Evolutionary conservation across 2,888 invertebrate genomes (phyloP), one percentile per base, ranked within the genome.

Genomic region (Rhagonycha fulva): DNA sequence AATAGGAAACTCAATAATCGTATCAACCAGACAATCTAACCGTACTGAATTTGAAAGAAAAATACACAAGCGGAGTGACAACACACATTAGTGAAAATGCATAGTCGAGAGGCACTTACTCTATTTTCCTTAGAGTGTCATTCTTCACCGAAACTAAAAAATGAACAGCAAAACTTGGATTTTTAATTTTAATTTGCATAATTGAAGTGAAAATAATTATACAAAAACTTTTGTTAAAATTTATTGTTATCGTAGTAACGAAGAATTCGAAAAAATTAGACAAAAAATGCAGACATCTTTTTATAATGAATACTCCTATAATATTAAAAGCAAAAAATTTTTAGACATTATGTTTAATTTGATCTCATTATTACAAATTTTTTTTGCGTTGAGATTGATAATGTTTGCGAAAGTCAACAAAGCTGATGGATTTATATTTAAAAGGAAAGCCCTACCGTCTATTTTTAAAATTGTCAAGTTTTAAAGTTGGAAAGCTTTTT

Each of bases 391-490:
- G 24, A 66, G 63, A 66, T 66, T 66, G 63, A 66, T 66, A 23
- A 24, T 66, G 63, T 66, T 66, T 66, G 19, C 63, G 9, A 66
- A 66, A 62, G 19, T 66, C 63, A 14, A 66, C 63, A 23, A 24
- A 24, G 9, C 26, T 66, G 63, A 66, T 66, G 63, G 63, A 66
- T 66, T 24, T 66, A 24, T 23, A 24, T 66, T 19, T 26, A 66
- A 66, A 66, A 66, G 63, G 63, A n/a, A 66, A 66, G 24, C 24
- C 23, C 26, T n/a, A 24, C 11, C 11, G 14, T 62, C n/a, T 23
- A 66, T 66, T 66, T 66, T 24, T 66, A 24, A 66, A 66, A n/a
- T 66, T 66, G 63, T 66, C 63, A 66, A 66, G 24, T 66, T 66
- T 24, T n/a, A 66, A 66, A 66, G 26, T 47, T 47, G n/a, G 47